A percentile compares a stretch with the other conserved stretches of the same genome.
Conservation (phyloP, 2,888 invertebrate species). For the Sesamia inferens region DNA sequence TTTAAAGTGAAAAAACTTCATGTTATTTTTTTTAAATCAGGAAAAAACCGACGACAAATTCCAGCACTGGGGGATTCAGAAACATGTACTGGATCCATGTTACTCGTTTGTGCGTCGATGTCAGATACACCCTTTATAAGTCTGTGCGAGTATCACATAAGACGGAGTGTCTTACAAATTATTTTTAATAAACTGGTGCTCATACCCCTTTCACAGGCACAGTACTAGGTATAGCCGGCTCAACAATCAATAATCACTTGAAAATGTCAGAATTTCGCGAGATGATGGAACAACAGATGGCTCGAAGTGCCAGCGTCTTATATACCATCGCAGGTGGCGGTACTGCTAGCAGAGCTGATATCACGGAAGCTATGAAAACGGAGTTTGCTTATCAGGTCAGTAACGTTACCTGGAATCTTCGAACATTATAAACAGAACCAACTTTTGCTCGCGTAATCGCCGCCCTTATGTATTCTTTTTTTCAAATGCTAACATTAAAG, state of each 20-base stretch:
- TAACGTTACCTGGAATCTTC: neutral
- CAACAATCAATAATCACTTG: slow-evolving; percentile 91
- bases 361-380: slow-evolving; percentile 85
- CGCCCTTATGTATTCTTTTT: too few species aligned
- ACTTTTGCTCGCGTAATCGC: neutral
- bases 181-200: neutral
- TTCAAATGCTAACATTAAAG: too few species aligned
- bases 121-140: too few species aligned
- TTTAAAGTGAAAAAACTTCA: too few species aligned
- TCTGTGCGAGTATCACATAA: too few species aligned
- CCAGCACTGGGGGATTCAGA: too few species aligned
- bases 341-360: slow-evolving; percentile 75
- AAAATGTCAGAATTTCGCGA: slow-evolving; percentile 91
- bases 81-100: too few species aligned
- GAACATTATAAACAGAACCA: neutral
- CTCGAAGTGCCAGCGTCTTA: slow-evolving; percentile 84
- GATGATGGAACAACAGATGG: slow-evolving; percentile 90
- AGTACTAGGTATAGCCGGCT: slow-evolving; percentile 91
- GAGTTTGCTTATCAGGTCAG: slow-evolving; percentile 86
- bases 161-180: too few species aligned
- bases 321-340: slow-evolving; percentile 85
- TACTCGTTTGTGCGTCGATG: too few species aligned
- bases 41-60: too few species aligned
- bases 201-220: slow-evolving; percentile 82
- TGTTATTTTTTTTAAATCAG: too few species aligned